Evolutionary conservation across 1,140 invertebrate species (phyloP).

Genomic region (Drosophila ohnishii): DNA sequence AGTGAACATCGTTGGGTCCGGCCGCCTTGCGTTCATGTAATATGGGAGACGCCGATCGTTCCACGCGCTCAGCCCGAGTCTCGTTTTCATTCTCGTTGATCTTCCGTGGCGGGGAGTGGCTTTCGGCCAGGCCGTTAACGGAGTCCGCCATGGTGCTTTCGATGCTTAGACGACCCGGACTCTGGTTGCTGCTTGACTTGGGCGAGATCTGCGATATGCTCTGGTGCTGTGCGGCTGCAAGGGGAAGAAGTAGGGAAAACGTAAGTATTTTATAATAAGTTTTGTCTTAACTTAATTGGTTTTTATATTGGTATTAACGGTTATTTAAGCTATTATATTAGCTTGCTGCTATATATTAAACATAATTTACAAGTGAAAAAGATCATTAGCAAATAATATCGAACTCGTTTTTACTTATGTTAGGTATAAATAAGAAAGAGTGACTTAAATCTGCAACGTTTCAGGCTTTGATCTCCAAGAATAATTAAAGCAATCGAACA

Average conservation of each 20-base stretch:
- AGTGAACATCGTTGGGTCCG: conserved; percentile 68
- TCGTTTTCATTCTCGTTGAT: conserved; percentile 76
- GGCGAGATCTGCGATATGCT: conserved; percentile 80
- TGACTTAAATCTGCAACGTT: too few relatives aligned
- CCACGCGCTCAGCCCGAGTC: conserved; percentile 61
- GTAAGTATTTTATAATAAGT: neutral
- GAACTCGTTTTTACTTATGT: too few relatives aligned
- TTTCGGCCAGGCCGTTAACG: conserved; percentile 34
- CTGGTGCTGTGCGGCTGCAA: conserved; percentile 70
- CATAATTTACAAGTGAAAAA: too few relatives aligned
- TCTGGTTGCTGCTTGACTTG: conserved; percentile 66
- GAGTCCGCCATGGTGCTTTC: conserved; percentile 70
- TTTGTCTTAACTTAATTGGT: neutral
- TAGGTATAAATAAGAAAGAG: too few relatives aligned
- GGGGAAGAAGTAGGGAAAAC: neutral
- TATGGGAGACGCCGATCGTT: conserved; percentile 76
- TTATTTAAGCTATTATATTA: neutral
- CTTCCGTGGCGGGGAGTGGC: conserved; percentile 5
- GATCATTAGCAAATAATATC: too few relatives aligned
- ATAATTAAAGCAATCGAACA: neutral
- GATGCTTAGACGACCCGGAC: conserved; percentile 38
- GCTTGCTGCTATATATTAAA: too few relatives aligned
- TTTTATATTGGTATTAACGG: neutral
- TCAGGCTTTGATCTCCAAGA: neutral
- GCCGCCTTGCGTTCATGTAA: conserved; percentile 56